phyloP scores from a whole-genome alignment of 2,888 invertebrate species.

The Glomeris marginata region DNA sequence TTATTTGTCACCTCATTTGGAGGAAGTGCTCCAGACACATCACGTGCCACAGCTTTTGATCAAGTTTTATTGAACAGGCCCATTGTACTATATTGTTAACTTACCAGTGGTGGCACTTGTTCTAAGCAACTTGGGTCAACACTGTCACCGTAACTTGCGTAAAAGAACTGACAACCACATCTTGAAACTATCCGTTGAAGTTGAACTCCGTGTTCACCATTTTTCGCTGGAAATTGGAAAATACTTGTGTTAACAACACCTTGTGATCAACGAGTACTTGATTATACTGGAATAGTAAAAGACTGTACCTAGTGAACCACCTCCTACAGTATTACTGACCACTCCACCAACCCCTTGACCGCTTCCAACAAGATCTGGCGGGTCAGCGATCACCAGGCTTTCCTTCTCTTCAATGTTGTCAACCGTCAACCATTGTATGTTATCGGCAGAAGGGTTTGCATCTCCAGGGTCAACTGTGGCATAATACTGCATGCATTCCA shows the following conservation, averaged over 20 bases:
- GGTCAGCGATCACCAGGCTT: conserved; percentile 56
- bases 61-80: too few species aligned
- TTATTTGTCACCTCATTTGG: too few species aligned
- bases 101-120: conserved; percentile 18
- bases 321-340: conserved; percentile 78
- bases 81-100: neutral
- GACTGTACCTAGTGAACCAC: conserved; percentile 9
- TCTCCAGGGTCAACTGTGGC: conserved; percentile 73
- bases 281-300: too few species aligned
- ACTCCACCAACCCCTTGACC: conserved; percentile 96
- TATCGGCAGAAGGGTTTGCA: conserved; percentile 34
- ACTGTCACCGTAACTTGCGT: conserved; percentile 77
- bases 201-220: conserved; percentile 35
- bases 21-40: too few species aligned
- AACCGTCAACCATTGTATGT: conserved; percentile 90
- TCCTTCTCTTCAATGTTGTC: conserved; percentile 66
- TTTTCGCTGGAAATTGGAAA: neutral
- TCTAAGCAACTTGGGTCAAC: conserved; percentile 40
- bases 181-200: conserved; percentile 92
- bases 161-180: conserved; percentile 97
- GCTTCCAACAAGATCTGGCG: conserved; percentile 78
- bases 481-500: conserved; percentile 98
- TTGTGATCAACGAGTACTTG: too few species aligned
- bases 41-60: too few species aligned
- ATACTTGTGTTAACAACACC: too few species aligned